These are phyloP conservation scores for Hippocampus barbouri DNA, from an alignment of 2,113 vertebrate species.

Conservation along the genomic window DNA sequence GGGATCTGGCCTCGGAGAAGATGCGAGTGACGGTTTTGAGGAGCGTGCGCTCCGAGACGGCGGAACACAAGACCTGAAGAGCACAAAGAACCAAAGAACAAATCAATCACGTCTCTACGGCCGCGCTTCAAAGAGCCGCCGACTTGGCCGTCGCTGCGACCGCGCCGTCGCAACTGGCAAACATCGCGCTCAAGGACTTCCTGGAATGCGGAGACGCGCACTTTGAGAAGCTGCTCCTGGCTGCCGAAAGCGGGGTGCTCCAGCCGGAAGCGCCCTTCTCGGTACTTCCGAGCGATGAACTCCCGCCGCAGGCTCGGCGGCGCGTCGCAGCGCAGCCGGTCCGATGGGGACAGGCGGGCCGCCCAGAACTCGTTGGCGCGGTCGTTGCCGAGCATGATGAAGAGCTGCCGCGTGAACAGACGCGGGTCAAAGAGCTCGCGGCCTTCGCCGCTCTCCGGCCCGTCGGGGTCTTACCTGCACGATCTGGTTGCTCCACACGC, in stretches of 20 bases:
- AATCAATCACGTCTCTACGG: too few relatives aligned
- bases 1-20: constrained; percentile 77
- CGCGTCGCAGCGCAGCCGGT: constrained; percentile 77
- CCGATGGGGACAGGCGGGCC: constrained; percentile 58
- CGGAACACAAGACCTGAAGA: constrained; percentile 79
- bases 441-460: not conserved
- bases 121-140: too few relatives aligned
- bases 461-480: constrained; percentile 79
- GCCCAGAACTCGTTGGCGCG: constrained; percentile 92
- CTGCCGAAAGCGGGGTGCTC: constrained; percentile 74
- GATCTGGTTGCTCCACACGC: constrained; percentile 94
- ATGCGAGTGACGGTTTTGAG: constrained; percentile 88
- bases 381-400: constrained; percentile 92
- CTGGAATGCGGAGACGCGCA: not conserved
- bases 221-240: constrained; percentile 90
- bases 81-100: not conserved
- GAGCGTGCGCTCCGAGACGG: constrained; percentile 83
- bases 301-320: constrained; percentile 77
- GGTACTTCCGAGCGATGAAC: constrained; percentile 86
- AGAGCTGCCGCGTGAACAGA: constrained; percentile 75
- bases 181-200: not conserved
- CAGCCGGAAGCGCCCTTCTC: constrained; percentile 81
- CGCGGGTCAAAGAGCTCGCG: too few relatives aligned
- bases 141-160: too few relatives aligned
- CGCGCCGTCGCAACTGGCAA: too few relatives aligned